These are phyloP conservation scores for Myotis brandtii DNA, from an alignment of 2,113 vertebrate species.

Conservation along the genomic window DNA sequence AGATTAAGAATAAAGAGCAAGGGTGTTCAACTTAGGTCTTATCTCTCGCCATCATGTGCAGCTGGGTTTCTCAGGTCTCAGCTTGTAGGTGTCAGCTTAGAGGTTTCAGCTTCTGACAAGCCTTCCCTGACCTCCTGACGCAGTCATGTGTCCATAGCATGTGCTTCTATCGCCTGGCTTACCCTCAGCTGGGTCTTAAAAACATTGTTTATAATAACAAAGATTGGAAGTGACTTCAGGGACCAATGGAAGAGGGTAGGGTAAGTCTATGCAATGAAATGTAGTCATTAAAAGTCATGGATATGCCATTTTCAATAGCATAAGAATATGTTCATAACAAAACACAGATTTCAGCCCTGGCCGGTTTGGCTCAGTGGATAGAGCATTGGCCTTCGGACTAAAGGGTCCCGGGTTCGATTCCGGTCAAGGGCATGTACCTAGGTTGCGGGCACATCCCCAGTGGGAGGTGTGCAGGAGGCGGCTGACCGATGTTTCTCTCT, in stretches of 20 bases:
- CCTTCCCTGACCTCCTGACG: neutral
- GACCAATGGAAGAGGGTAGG: neutral
- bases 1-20: constrained; percentile 18
- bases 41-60: neutral
- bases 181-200: neutral
- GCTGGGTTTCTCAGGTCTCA: neutral
- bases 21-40: neutral
- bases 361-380: too few relatives aligned
- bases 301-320: neutral
- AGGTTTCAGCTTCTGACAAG: neutral
- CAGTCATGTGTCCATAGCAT: neutral
- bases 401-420: too few relatives aligned
- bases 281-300: neutral
- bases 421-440: too few relatives aligned
- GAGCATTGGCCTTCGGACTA: too few relatives aligned
- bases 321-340: neutral
- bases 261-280: neutral
- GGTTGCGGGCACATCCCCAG: too few relatives aligned
- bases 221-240: neutral
- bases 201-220: neutral
- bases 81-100: neutral
- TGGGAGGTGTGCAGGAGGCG: too few relatives aligned
- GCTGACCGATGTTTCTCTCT: too few relatives aligned
- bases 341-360: neutral
- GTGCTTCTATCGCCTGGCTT: neutral